Evolutionary conservation across 2,888 invertebrate species (phyloP).

Genomic region (Ennomos erosarius): DNA sequence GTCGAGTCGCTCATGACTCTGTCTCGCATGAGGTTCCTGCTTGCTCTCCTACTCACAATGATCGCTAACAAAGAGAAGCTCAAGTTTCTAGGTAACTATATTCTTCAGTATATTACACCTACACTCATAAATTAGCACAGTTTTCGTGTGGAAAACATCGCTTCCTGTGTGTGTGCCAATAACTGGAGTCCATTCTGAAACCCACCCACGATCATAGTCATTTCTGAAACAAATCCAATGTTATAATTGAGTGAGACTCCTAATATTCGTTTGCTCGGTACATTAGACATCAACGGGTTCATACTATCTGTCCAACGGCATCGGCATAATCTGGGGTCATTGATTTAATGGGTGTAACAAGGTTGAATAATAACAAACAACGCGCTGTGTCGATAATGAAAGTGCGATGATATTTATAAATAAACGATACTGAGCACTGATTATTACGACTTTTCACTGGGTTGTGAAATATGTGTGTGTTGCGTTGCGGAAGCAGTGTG

Average conservation of each 20-base stretch:
- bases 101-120: slow-evolving; percentile 57
- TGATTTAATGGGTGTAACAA: slow-evolving; percentile 58
- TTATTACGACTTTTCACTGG: slow-evolving; percentile 51
- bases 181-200: slow-evolving; percentile 60
- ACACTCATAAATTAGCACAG: slow-evolving; percentile 64
- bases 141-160: slow-evolving; percentile 72
- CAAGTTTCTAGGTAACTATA: slow-evolving; percentile 90
- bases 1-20: slow-evolving; percentile 86
- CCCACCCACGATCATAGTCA: slow-evolving; percentile 50
- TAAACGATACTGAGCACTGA: slow-evolving; percentile 46
- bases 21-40: slow-evolving; percentile 90
- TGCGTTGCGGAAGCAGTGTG: slow-evolving; percentile 25
- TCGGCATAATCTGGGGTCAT: slow-evolving; percentile 54
- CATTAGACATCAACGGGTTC: slow-evolving; percentile 75
- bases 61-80: slow-evolving; percentile 93
- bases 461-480: slow-evolving; percentile 57
- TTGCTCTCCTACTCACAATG: slow-evolving; percentile 92
- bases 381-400: slow-evolving; percentile 61
- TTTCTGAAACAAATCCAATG: slow-evolving; percentile 38
- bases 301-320: slow-evolving; percentile 47
- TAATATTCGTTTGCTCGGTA: slow-evolving; percentile 45
- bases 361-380: slow-evolving; percentile 61
- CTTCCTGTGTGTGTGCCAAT: slow-evolving; percentile 79
- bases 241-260: slow-evolving; percentile 25
- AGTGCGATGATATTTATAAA: slow-evolving; percentile 44